Conservation (phyloP, 2,113 vertebrate genomes). For the Nesogale talazaci region DNA sequence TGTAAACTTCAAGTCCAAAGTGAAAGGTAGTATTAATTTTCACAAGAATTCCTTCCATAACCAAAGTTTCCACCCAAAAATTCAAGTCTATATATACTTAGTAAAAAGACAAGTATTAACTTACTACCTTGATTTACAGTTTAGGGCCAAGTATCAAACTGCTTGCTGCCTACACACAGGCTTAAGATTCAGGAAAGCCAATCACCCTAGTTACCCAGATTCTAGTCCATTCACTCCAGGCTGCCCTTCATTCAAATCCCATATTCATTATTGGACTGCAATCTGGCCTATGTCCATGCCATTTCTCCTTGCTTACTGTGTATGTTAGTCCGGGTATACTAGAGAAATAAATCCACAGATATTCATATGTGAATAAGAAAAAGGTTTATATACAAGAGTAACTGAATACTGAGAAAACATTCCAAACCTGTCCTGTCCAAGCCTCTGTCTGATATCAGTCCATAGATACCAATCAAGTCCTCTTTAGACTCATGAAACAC, state of each 20-base stretch:
- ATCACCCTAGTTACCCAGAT: background rate
- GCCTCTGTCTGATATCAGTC: too few species aligned
- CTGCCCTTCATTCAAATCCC: background rate
- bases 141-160: background rate
- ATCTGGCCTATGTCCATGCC: background rate
- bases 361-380: too few species aligned
- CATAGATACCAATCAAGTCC: too few species aligned
- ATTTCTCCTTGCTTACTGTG: background rate
- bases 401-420: too few species aligned
- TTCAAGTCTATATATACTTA: background rate
- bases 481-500: too few species aligned
- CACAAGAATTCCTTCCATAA: constrained; percentile 39
- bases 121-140: constrained; percentile 19
- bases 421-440: too few species aligned
- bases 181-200: constrained; percentile 2
- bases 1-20: constrained; percentile 25
- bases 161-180: background rate
- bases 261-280: background rate
- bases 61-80: background rate
- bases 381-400: too few species aligned
- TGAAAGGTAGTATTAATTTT: constrained; percentile 19
- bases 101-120: background rate
- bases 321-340: too few species aligned
- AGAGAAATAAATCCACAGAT: too few species aligned
- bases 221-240: background rate